Evolutionary conservation across 1,140 invertebrate genomes (phyloP), one percentile per base, ranked within the genome.

Genomic region (Drosophila teissieri): DNA sequence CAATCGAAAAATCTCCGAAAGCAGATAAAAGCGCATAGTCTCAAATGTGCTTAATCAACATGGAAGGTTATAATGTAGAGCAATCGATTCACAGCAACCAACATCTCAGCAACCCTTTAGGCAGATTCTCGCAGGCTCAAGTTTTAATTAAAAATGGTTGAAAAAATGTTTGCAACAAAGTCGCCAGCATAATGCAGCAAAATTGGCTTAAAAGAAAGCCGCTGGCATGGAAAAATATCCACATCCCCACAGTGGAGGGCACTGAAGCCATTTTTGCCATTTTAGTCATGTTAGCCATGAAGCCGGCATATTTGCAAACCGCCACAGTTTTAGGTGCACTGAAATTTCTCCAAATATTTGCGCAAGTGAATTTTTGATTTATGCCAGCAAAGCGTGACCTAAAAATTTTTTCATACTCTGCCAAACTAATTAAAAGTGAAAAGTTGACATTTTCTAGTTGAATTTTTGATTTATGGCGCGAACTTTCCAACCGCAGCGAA

Each of bases 381-480:
- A 88, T 85, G 81, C 55, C 22, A 40, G 51, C 48, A 42, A 60
- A 79, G 70, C 73, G 62, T 86, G 84, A 86, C 83, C 83, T 65
- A 89, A 89, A 86, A 88, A 79, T 88, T 80, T 55, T 37, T 37
- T 37, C 60, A 36, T 57, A 57, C 57, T 58, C 77, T 53, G 49
- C 60, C 31, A 74, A 88, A 89, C 83, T 88, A 88, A 88, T 88
- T 88, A 88, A 88, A 88, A 88, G 84, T 80, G 84, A 88, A 89
- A 88, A 88, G 84, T 88, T 89, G 83, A 88, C 79, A 88, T 88
- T 88, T 68, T 54, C 62, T 64, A 83, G 79, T 67, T 80, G 31
- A 77, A 74, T 78, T 86, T 84, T 79, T 86, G 75, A 86, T 86
- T 86, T 86, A 88, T 86, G 57, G 84, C 67, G 62, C 45, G 61